Conservation (phyloP, 2,113 vertebrate genomes). For the Phyllopteryx taeniolatus region DNA sequence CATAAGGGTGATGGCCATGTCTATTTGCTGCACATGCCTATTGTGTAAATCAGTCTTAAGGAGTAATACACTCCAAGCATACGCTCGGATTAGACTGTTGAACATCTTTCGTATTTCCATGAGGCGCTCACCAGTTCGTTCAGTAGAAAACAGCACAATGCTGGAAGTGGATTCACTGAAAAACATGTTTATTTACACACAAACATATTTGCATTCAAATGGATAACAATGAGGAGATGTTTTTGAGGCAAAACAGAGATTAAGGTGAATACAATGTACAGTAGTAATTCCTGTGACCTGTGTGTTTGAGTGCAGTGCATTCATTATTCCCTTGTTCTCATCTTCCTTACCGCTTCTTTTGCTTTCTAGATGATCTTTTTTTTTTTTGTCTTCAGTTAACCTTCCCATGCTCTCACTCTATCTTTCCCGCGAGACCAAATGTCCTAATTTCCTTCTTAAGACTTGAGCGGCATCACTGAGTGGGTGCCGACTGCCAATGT, state of each 20-base stretch:
- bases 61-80: not conserved
- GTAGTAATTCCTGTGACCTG: not conserved
- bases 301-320: not conserved
- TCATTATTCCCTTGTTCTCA: constrained; percentile 9
- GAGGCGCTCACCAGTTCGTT: not conserved
- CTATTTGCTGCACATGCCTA: not conserved
- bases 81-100: not conserved
- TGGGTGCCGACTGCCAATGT: not conserved
- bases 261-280: not conserved
- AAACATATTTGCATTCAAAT: not conserved
- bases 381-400: constrained; percentile 23
- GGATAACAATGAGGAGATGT: not conserved
- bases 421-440: constrained; percentile 45
- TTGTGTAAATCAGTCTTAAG: not conserved
- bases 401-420: constrained; percentile 30
- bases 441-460: constrained; percentile 40
- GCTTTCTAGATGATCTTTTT: not conserved
- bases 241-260: not conserved
- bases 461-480: constrained; percentile 16
- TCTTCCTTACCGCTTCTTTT: not conserved
- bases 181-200: not conserved
- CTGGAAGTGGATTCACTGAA: not conserved
- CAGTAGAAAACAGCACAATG: not conserved
- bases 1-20: not conserved
- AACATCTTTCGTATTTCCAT: not conserved